Evolutionary conservation across 2,797 vertebrate genomes (phyloP).

Genomic region (Brachymystax lenok): DNA sequence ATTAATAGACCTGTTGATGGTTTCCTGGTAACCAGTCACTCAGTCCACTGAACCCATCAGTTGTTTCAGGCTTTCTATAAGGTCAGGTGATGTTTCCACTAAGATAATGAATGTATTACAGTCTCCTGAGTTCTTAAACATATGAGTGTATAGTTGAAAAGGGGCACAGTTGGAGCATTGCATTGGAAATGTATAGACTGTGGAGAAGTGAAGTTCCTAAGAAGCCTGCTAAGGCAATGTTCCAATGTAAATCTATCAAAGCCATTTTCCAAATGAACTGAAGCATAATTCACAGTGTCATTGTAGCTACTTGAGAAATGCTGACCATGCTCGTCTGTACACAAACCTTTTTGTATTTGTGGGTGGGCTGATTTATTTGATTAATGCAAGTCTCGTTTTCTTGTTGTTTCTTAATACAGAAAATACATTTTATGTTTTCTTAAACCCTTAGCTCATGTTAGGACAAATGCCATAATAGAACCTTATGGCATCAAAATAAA

Average conservation of each 20-base stretch:
- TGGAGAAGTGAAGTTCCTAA: slow-evolving; percentile 51
- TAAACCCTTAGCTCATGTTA: background rate
- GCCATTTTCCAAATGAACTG: slow-evolving; percentile 70
- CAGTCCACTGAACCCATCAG: background rate
- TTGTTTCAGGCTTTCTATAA: background rate
- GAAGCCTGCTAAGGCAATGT: slow-evolving; percentile 61
- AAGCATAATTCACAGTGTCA: slow-evolving; percentile 67
- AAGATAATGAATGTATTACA: background rate
- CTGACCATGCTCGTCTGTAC: slow-evolving; percentile 50
- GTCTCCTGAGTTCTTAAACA: slow-evolving; percentile 40
- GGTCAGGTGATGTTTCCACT: background rate
- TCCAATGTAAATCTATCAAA: slow-evolving; percentile 66
- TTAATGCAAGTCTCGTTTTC: slow-evolving; percentile 20
- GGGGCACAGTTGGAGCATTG: slow-evolving; percentile 47
- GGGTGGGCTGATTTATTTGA: slow-evolving; percentile 60
- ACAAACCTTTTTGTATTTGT: slow-evolving; percentile 59
- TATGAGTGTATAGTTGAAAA: slow-evolving; percentile 45
- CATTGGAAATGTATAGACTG: slow-evolving; percentile 48
- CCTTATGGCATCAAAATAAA: too few species aligned
- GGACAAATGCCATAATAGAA: background rate
- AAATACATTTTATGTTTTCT: background rate
- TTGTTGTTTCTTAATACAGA: background rate
- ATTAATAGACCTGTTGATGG: background rate
- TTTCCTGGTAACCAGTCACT: slow-evolving; percentile 25
- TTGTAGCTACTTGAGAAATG: slow-evolving; percentile 48